A percentile compares a stretch with the other conserved stretches of the same genome.
Conservation (phyloP, 1,140 invertebrate species). For the Ceratina japonica region DNA sequence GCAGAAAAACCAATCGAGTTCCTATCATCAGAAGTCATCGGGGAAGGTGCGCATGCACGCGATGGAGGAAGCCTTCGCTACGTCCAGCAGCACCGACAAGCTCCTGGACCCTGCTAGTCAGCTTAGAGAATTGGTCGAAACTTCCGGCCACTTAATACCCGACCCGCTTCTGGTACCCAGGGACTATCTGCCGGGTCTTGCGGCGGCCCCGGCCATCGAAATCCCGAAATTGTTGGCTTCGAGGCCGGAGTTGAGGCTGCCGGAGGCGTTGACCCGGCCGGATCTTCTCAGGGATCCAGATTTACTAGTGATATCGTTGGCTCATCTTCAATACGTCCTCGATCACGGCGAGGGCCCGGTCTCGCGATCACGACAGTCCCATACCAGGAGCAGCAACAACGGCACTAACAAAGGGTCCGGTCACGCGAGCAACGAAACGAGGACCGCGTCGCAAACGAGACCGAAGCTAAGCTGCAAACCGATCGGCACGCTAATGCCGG, state of each 20-base stretch:
- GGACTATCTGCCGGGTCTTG: constrained; percentile 84
- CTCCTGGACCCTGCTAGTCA: constrained; percentile 84
- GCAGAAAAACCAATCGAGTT: constrained; percentile 22
- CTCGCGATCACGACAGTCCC: constrained; percentile 50
- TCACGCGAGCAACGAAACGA: constrained; percentile 37
- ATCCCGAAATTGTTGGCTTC: constrained; percentile 86
- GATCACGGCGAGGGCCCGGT: constrained; percentile 71
- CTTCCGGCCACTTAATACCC: constrained; percentile 85
- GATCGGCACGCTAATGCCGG: constrained; percentile 76
- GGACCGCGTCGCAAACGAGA: constrained; percentile 56
- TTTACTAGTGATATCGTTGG: constrained; percentile 87
- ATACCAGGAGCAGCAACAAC: constrained; percentile 66
- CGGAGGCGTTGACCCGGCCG: constrained; percentile 85
- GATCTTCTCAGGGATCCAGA: constrained; percentile 87
- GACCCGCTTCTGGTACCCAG: constrained; percentile 90
- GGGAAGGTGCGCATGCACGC: not conserved
- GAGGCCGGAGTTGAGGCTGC: constrained; percentile 85
- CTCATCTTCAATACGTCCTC: constrained; percentile 87
- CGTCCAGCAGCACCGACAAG: constrained; percentile 56
- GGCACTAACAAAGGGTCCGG: constrained; percentile 48
- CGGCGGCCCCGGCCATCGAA: constrained; percentile 86
- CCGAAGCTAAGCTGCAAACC: constrained; percentile 75
- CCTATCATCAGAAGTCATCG: constrained; percentile 36
- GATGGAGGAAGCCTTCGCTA: constrained; percentile 37
- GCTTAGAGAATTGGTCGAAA: constrained; percentile 85